These are phyloP conservation scores for Pachycephus smyrnensis DNA, from an alignment of 2,888 invertebrate genomes.

Conservation along the genomic window DNA sequence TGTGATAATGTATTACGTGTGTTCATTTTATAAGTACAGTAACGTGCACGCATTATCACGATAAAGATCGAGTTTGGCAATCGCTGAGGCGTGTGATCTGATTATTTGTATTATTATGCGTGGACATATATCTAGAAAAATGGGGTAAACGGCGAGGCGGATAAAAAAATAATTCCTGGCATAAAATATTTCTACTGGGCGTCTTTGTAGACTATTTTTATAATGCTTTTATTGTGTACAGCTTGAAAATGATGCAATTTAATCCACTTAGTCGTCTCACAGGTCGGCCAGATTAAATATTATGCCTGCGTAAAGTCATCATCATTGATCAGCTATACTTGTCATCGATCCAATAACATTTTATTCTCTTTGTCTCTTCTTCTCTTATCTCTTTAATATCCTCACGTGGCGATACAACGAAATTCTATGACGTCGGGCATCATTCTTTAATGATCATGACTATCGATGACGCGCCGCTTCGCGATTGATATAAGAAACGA, in stretches of 20 bases:
- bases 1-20: background rate
- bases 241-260: background rate
- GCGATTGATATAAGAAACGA: background rate
- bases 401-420: background rate
- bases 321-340: background rate
- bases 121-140: too few relatives aligned
- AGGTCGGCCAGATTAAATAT: background rate
- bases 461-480: too few relatives aligned
- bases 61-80: background rate
- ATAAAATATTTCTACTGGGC: background rate
- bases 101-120: background rate
- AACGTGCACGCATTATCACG: background rate
- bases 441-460: too few relatives aligned
- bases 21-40: background rate
- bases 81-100: background rate
- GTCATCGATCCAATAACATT: background rate
- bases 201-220: background rate
- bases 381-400: background rate
- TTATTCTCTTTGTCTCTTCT: background rate
- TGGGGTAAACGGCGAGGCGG: background rate
- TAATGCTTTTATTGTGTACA: background rate
- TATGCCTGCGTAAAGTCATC: background rate
- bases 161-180: background rate
- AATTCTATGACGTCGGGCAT: background rate
- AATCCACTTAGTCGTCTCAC: background rate